Conservation (phyloP, 2,888 invertebrate species). For the Epinotia bilunana region DNA sequence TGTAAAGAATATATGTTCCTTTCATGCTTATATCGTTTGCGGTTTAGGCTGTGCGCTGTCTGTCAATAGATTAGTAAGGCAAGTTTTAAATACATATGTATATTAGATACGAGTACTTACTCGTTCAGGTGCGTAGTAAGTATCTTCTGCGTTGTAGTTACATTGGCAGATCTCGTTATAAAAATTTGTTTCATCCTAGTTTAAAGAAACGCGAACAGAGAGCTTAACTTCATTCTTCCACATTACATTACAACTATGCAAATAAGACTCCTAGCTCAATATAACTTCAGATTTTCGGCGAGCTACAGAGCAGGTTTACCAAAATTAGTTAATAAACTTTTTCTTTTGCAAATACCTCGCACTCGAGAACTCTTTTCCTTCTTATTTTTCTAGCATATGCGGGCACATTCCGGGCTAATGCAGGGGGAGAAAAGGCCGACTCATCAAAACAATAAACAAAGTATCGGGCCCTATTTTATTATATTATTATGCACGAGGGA, state of each 20-base stretch:
- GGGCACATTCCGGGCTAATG: slow-evolving; percentile 59
- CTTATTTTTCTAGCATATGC: slow-evolving; percentile 75
- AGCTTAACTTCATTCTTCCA: slow-evolving; percentile 13
- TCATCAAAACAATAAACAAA: slow-evolving; percentile 86
- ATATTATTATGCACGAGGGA: slow-evolving; percentile 82
- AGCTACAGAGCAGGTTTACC: background rate
- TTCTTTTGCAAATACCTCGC: slow-evolving; percentile 6
- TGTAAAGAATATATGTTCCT: no score
- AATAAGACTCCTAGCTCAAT: slow-evolving; percentile 24
- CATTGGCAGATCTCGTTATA: background rate
- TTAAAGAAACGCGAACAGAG: background rate
- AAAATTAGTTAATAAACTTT: slow-evolving; percentile 22
- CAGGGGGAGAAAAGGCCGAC: slow-evolving; percentile 75
- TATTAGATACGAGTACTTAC: no score
- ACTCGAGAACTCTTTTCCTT: slow-evolving; percentile 51
- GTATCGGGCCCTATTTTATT: slow-evolving; percentile 82
- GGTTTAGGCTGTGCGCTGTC: no score
- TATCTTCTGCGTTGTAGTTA: background rate
- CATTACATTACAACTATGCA: slow-evolving; percentile 17
- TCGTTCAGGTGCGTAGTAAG: background rate
- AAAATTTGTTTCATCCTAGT: slow-evolving; percentile 13
- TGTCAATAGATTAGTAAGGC: no score
- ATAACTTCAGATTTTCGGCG: slow-evolving; percentile 20
- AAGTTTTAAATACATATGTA: no score
- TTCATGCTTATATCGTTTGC: no score